Base-by-base conservation (phyloP, 2,113 vertebrate genomes). In the Mustela lutreola region DNA sequence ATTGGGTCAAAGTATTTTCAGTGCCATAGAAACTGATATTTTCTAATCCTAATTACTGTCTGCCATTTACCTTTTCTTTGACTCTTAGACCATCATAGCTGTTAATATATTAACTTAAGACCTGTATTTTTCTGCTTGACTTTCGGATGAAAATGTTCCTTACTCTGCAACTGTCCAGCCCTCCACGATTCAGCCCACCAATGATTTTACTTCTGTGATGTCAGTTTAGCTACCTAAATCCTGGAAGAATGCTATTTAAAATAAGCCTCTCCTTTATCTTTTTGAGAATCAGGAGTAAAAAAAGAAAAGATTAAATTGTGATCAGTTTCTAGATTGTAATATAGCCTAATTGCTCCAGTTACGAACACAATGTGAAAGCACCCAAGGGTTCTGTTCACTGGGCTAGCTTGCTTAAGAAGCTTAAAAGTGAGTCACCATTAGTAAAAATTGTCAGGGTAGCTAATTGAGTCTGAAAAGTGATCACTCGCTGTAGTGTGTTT, bases 351-450 rank as follows among this genome's bases (percentile, higher is more conserved):
- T 96, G 65, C 36, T 91, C 28, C 45, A 58, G 15, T 91, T 93
- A 45, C 33, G 91, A 81, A 73, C n/a, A 89, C 33, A 79, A 16
- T 86, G 45, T 82, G 65, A 67, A 12, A 65, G 65, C 56, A 80
- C 65, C 93, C 63, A 94, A 62, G 3, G 63, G 22, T 79, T 97
- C 92, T 91, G 71, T 96, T 96, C 67, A 86, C 26, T 93, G 90
- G 93, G n/a, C 63, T 92, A 50, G 70, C 42, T 95, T 97, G 91
- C 95, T 88, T 96, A 94, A 92, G 88, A 87, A 84, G 53, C 83
- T 95, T 94, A 95, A 95, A 96, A 95, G 65, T 88, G 70, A 96
- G 80, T 97, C 80, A 76, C 48, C 21, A 5, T 85, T 91, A 78
- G 81, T 94, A 86, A 95, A 96, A 94, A 92, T 63, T 67, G 39